These are phyloP conservation scores for Phyllotreta cruciferae DNA, from an alignment of 2,888 invertebrate species.

Conservation along the genomic window DNA sequence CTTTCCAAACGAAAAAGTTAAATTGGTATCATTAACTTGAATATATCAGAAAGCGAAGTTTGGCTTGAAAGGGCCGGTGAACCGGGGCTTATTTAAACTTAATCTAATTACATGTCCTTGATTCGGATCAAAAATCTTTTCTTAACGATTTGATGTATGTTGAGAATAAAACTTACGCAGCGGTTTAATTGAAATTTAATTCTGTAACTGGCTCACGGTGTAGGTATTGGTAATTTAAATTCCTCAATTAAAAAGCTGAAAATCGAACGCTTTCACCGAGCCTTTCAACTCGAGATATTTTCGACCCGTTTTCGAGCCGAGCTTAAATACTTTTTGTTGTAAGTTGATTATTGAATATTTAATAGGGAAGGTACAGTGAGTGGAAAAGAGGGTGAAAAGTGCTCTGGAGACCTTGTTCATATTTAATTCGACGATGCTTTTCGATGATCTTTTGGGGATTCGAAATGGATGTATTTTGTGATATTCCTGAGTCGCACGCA, in stretches of 20 bases:
- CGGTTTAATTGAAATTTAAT: slow-evolving; percentile 2
- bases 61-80: background rate
- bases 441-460: slow-evolving; percentile 19
- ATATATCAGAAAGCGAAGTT: slow-evolving; percentile 5
- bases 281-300: slow-evolving; percentile 17
- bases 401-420: slow-evolving; percentile 19
- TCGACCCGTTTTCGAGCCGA: background rate
- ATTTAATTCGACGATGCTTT: slow-evolving; percentile 15
- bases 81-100: background rate
- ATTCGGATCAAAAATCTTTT: too few relatives aligned
- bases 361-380: slow-evolving; percentile 9
- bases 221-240: slow-evolving; percentile 1
- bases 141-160: too few relatives aligned
- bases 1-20: slow-evolving; percentile 21
- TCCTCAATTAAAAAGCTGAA: slow-evolving; percentile 15
- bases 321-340: slow-evolving; percentile 16
- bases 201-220: slow-evolving; percentile 2
- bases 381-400: slow-evolving; percentile 20
- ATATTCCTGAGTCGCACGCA: slow-evolving; percentile 9
- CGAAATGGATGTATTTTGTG: slow-evolving; percentile 11
- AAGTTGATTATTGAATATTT: slow-evolving; percentile 22
- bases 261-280: slow-evolving; percentile 6
- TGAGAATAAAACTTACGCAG: too few relatives aligned
- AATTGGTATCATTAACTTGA: slow-evolving; percentile 23
- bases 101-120: too few relatives aligned